phyloP scores from a whole-genome alignment of 2,888 invertebrate genomes.

The Sesia apiformis region DNA sequence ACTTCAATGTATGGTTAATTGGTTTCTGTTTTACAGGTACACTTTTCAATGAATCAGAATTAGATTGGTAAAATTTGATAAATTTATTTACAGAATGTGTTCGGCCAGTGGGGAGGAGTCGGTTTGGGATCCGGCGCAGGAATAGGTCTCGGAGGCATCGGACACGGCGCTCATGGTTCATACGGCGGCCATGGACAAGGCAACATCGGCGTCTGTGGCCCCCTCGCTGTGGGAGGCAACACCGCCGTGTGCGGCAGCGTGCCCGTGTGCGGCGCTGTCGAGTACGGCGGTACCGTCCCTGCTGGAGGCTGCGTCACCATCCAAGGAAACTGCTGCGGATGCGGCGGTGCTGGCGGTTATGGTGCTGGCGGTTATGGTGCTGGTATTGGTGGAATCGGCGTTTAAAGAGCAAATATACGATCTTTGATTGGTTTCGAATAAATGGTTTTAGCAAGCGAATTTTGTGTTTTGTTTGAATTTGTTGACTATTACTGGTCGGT shows the following conservation, averaged over 20 bases:
- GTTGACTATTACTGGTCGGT: too few relatives aligned
- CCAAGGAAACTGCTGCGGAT: conserved; percentile 19
- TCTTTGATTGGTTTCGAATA: neutral
- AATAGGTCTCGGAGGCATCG: neutral
- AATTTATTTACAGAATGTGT: neutral
- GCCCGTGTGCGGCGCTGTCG: conserved; percentile 24
- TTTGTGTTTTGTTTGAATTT: neutral
- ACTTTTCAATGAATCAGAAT: too few relatives aligned
- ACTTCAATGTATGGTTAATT: too few relatives aligned
- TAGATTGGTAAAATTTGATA: too few relatives aligned
- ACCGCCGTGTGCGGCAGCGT: conserved; percentile 25
- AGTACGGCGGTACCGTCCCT: conserved; percentile 21
- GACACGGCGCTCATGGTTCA: neutral
- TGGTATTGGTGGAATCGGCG: neutral
- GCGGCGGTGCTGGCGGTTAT: conserved; percentile 7
- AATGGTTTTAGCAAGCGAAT: neutral
- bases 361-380: neutral
- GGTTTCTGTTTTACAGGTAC: too few relatives aligned
- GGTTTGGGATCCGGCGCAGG: neutral
- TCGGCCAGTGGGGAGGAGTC: neutral
- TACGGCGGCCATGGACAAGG: neutral
- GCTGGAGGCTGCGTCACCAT: conserved; percentile 25
- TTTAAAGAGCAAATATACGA: neutral
- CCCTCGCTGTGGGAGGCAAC: conserved; percentile 9
- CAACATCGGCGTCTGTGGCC: neutral